Conservation (phyloP, 1,140 invertebrate species). For the Hycleus cichorii region DNA sequence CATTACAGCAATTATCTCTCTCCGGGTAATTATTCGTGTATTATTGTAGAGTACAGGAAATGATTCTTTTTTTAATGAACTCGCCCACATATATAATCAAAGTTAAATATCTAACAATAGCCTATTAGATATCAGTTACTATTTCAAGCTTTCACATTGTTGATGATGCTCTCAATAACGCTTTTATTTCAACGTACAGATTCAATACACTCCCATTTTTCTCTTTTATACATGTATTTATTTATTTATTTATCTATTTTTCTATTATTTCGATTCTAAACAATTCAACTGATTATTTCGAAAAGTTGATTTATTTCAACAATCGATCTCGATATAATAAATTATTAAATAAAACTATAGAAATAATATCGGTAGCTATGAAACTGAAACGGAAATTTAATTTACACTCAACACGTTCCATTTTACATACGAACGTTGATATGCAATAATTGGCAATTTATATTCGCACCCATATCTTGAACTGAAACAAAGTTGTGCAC, state of each 20-base stretch:
- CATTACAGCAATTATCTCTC: conserved; percentile 39
- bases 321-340: no score
- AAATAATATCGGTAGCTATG: conserved; percentile 17
- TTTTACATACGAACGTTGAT: conserved; percentile 29
- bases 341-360: no score
- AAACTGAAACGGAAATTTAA: conserved; percentile 34
- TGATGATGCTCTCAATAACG: conserved; percentile 25
- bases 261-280: no score
- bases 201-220: no score
- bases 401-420: conserved; percentile 33
- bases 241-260: no score
- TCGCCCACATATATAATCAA: conserved; percentile 41
- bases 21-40: conserved; percentile 40
- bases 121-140: conserved; percentile 33
- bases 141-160: conserved; percentile 22
- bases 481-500: conserved; percentile 1
- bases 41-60: conserved; percentile 40
- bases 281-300: no score
- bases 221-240: no score
- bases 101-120: conserved; percentile 41
- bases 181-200: conserved; percentile 1
- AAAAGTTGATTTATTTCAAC: no score
- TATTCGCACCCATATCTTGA: conserved; percentile 22
- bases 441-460: conserved; percentile 34
- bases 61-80: conserved; percentile 41